Conservation (phyloP, 2,888 invertebrate genomes). For the Pilophorus perplexus region DNA sequence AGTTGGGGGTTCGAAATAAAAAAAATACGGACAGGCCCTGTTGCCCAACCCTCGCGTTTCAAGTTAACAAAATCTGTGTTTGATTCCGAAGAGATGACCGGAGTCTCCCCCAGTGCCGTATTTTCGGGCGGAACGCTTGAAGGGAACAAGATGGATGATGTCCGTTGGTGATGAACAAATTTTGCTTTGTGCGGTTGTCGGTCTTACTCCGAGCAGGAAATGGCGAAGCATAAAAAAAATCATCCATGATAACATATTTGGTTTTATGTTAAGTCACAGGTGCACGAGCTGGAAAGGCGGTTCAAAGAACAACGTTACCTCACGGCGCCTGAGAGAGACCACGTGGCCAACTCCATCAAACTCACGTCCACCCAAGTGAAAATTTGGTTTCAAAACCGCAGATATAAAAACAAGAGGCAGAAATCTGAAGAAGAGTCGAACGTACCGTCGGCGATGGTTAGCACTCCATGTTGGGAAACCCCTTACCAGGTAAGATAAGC, state of each 20-base stretch:
- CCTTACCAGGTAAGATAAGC: conserved; percentile 6
- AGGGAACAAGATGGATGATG: too few relatives aligned
- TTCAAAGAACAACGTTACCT: conserved; percentile 97
- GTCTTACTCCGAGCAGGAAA: too few relatives aligned
- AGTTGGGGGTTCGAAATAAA: too few relatives aligned
- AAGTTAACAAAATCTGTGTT: too few relatives aligned
- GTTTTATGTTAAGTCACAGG: too few relatives aligned
- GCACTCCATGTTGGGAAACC: conserved; percentile 10
- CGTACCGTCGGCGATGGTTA: neutral
- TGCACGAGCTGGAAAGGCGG: conserved; percentile 91
- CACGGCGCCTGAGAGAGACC: conserved; percentile 94
- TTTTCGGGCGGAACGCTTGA: too few relatives aligned
- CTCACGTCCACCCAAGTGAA: conserved; percentile 95
- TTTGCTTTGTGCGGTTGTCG: too few relatives aligned
- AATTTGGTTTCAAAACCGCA: conserved; percentile 99
- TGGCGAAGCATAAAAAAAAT: neutral
- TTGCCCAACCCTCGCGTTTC: too few relatives aligned
- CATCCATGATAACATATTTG: neutral
- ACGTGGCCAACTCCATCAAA: conserved; percentile 89
- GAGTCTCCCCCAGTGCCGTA: too few relatives aligned
- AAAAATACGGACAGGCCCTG: too few relatives aligned
- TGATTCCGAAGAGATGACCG: too few relatives aligned
- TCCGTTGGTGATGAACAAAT: too few relatives aligned
- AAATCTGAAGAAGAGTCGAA: conserved; percentile 30
- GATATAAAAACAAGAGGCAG: conserved; percentile 43